Conservation (phyloP, 2,888 invertebrate species). For the Tholera decimalis region DNA sequence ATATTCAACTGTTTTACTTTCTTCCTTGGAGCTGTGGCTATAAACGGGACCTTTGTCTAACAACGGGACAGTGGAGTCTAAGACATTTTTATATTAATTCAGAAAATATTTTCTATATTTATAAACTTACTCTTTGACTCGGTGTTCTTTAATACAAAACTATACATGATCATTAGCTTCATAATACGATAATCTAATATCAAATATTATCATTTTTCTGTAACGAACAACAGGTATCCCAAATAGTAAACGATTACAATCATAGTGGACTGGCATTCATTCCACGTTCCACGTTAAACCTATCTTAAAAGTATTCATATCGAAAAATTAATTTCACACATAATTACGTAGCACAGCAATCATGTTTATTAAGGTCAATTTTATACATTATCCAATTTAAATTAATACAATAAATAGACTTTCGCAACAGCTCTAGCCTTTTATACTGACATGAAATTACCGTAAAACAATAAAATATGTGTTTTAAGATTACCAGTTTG, state of each 20-base stretch:
- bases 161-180: constrained; percentile 28
- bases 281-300: constrained; percentile 24
- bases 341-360: constrained; percentile 49
- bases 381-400: constrained; percentile 47
- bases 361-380: constrained; percentile 41
- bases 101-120: neutral
- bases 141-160: constrained; percentile 14
- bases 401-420: constrained; percentile 54
- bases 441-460: constrained; percentile 32
- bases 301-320: constrained; percentile 32
- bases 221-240: too few species aligned
- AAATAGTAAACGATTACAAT: constrained; percentile 43
- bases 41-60: constrained; percentile 33
- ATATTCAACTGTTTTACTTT: constrained; percentile 42
- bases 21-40: constrained; percentile 28
- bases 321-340: constrained; percentile 62
- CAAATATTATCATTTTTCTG: constrained; percentile 14
- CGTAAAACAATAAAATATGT: constrained; percentile 46
- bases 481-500: constrained; percentile 51
- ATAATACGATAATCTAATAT: too few species aligned
- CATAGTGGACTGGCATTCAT: constrained; percentile 21
- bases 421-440: constrained; percentile 16
- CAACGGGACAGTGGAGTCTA: neutral
- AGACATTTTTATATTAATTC: neutral
- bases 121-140: constrained; percentile 5